A percentile compares a stretch with the other conserved stretches of the same genome.
Evolutionary conservation across 2,888 invertebrate genomes (phyloP).

Genomic region (Aporophyla nigra): DNA sequence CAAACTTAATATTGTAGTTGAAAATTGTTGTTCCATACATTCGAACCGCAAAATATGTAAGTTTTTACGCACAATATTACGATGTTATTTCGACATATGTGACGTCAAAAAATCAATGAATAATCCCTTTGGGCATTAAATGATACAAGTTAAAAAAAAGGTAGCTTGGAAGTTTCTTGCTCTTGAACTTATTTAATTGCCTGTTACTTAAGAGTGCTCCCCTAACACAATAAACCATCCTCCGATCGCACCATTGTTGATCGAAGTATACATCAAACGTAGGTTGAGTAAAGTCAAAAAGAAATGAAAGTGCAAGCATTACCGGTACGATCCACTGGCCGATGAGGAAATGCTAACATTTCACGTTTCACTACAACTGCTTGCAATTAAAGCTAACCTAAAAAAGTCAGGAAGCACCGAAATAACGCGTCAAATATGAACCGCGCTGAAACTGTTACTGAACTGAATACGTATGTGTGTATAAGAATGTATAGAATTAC

Average conservation of each 20-base stretch:
- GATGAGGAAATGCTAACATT: conserved; percentile 44
- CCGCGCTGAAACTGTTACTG: conserved; percentile 42
- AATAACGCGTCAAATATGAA: conserved; percentile 53
- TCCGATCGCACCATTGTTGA: background rate
- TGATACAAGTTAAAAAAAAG: too few relatives aligned
- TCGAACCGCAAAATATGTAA: background rate
- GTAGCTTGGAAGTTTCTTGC: background rate
- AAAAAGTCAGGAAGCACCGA: conserved; percentile 63
- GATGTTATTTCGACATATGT: background rate
- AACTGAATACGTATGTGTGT: conserved; percentile 25
- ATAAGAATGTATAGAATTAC: background rate
- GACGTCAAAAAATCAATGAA: too few relatives aligned
- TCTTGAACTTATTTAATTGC: too few relatives aligned
- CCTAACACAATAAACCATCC: background rate
- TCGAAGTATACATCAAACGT: conserved; percentile 13
- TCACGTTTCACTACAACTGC: conserved; percentile 53
- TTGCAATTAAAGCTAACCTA: conserved; percentile 58
- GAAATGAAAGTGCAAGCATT: conserved; percentile 12
- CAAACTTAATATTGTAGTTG: background rate
- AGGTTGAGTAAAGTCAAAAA: background rate
- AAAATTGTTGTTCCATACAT: background rate
- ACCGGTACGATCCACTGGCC: background rate
- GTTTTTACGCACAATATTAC: background rate
- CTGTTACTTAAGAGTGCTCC: background rate
- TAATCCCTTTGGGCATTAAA: too few relatives aligned